Evolutionary conservation across 1,140 invertebrate genomes (phyloP), one percentile per base, ranked within the genome.

Genomic region (Calosoma granatense): DNA sequence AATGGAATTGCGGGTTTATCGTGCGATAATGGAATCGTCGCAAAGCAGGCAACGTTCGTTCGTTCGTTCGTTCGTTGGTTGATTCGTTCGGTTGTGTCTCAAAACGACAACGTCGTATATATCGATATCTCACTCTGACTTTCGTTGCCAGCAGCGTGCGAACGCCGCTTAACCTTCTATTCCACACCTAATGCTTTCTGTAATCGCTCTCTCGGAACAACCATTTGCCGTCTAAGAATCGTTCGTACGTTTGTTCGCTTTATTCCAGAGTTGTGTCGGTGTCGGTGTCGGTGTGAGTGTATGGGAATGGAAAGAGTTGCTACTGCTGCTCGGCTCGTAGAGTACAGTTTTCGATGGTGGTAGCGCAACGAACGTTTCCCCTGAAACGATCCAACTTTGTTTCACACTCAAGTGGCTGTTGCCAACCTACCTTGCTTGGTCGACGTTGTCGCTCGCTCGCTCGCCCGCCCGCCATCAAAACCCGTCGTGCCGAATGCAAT

Each of bases 401-500:
- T 36, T 36, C 26, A 36, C 26, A 36, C 26, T 36, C 26, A 36
- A 36, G 26, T 36, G 26, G n/a, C 26, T 36, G 26, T n/a, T n/a
- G n/a, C n/a, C n/a, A n/a, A n/a, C 26, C n/a, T n/a, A 36, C 26
- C 26, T 36, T 36, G n/a, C 26, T 36, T 36, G 26, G 26, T 36
- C 6, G 26, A 36, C n/a, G 26, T 36, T 36, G n/a, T n/a, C n/a
- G 26, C 6, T 36, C 26, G 26, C 26, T 36, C 26, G 26, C 26
- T 36, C 26, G 26, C 26, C n/a, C 26, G 26, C 26, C n/a, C 26
- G 26, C 26, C n/a, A n/a, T n/a, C n/a, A n/a, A n/a, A n/a, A n/a
- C 26, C 41, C 17, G 41, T 47, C 41, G 41, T 47, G n/a, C n/a
- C 41, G 41, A 47, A 47, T 47, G 41, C 41, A 47, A 47, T 47